Percentiles rank a stretch among this genome's conserved stretches.
Conservation (phyloP, 2,113 vertebrate genomes). For the Alosa alosa region DNA sequence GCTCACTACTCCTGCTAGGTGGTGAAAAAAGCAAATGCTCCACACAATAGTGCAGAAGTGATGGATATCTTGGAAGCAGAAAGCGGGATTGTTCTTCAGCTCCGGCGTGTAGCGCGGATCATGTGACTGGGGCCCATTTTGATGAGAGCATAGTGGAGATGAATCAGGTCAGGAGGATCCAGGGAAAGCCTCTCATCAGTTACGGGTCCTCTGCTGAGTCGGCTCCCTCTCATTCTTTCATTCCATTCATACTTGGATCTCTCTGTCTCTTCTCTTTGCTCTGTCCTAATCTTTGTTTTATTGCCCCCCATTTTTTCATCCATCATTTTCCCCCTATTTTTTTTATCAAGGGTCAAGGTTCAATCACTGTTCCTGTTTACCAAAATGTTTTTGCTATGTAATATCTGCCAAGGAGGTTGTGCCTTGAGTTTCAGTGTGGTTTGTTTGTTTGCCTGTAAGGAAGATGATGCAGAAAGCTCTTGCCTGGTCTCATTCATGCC, state of each 20-base stretch:
- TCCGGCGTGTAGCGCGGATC: background rate
- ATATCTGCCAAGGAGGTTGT: too few species aligned
- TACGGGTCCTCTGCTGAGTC: background rate
- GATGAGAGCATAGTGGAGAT: background rate
- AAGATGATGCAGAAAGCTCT: too few species aligned
- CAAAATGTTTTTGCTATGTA: too few species aligned
- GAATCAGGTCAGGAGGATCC: background rate
- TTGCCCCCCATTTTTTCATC: too few species aligned
- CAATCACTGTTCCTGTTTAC: too few species aligned
- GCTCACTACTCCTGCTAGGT: background rate
- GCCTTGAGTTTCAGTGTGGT: too few species aligned
- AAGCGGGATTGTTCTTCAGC: background rate
- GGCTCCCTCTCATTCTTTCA: background rate
- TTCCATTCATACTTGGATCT: background rate
- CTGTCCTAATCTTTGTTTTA: background rate
- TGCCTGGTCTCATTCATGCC: too few species aligned
- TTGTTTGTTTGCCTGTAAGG: too few species aligned
- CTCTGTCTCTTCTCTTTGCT: background rate
- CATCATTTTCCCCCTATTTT: too few species aligned
- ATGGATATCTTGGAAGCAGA: background rate
- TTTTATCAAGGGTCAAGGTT: too few species aligned
- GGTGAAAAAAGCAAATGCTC: background rate
- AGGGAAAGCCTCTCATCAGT: background rate
- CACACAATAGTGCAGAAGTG: background rate
- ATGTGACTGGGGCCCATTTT: background rate